Evolutionary conservation across 2,797 vertebrate species (phyloP).

Genomic region (Myotis vivesi): DNA sequence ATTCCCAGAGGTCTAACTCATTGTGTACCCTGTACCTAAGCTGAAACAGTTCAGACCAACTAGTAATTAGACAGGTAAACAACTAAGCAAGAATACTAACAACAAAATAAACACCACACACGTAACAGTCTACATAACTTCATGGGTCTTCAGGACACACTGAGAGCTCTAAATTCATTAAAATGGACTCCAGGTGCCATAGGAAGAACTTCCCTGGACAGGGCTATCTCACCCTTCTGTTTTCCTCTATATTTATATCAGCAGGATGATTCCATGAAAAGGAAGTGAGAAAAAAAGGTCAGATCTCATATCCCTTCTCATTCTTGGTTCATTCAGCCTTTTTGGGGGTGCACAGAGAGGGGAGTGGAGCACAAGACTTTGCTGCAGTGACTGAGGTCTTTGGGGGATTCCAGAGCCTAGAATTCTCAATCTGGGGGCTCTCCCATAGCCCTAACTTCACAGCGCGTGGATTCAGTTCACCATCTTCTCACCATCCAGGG

Average conservation of each 20-base stretch:
- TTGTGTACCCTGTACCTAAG: slow-evolving; percentile 51
- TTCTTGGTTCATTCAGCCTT: not conserved
- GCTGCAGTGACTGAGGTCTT: not conserved
- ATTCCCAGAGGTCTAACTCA: slow-evolving; percentile 69
- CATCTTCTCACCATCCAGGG: not conserved
- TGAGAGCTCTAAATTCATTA: slow-evolving; percentile 71
- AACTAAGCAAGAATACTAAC: not conserved
- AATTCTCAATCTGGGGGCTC: not conserved
- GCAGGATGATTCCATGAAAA: not conserved
- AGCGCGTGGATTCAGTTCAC: not conserved
- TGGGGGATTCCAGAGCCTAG: not conserved
- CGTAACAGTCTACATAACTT: slow-evolving; percentile 67
- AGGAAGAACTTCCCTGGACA: not conserved
- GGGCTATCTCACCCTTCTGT: not conserved
- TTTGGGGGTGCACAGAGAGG: not conserved
- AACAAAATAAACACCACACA: slow-evolving; percentile 14
- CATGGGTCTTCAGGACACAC: slow-evolving; percentile 70
- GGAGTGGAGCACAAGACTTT: not conserved
- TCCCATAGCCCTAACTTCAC: too few species aligned
- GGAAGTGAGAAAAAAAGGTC: not conserved
- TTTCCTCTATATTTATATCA: not conserved
- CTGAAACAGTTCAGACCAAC: not conserved
- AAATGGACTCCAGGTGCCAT: not conserved
- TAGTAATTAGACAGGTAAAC: not conserved
- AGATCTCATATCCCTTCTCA: not conserved